Base-by-base conservation (phyloP, 2,888 invertebrate genomes). In the Cheilosia vulpina region DNA sequence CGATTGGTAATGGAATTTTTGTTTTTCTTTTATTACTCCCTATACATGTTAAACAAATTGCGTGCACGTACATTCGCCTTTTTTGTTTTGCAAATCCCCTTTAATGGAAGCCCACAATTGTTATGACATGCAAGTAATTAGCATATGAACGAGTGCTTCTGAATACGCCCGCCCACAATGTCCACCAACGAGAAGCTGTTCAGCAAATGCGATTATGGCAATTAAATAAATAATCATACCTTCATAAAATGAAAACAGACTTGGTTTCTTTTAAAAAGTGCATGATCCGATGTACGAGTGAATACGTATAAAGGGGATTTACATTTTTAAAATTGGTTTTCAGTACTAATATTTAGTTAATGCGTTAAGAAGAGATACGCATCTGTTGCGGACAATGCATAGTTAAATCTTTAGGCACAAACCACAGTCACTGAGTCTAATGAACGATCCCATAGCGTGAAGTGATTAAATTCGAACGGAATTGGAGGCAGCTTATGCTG, bases 61-160 rank as follows among this genome's bases (percentile, higher is more conserved):
- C 66, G 66, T 65, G 66, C 77, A 77, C 65, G 71, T 81, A 71
- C 21, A 21, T 81, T 60, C 68, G 34, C 50, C 50, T 34, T 57
- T 58, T 38, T 50, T 53, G 58, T 77, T 84, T 75, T 71, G 55
- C 41, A 68, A 83, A 84, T 84, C 68, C 63, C 45, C 9, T 75
- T 80, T 80, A 76, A 80, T 84, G 69, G 47, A 65, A 60, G 58
- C 53, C 69, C 24, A 73, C 79, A 75, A 79, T 80, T 84, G 65
- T 79, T 84, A 79, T 79, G 79, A 73, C 78, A 84, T 84, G 79
- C 52, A 52, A 79, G 79, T 79, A 80, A 84, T 84, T 84, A 84
- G 80, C 84, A 84, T 84, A 84, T 58, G 63, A 73, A 79, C 52
- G 63, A 66, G 71, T 68, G 62, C 41, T 52, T 63, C 68, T 69